These are phyloP conservation scores for Thunnus albacares DNA, from an alignment of 2,797 vertebrate species.

Conservation along the genomic window DNA sequence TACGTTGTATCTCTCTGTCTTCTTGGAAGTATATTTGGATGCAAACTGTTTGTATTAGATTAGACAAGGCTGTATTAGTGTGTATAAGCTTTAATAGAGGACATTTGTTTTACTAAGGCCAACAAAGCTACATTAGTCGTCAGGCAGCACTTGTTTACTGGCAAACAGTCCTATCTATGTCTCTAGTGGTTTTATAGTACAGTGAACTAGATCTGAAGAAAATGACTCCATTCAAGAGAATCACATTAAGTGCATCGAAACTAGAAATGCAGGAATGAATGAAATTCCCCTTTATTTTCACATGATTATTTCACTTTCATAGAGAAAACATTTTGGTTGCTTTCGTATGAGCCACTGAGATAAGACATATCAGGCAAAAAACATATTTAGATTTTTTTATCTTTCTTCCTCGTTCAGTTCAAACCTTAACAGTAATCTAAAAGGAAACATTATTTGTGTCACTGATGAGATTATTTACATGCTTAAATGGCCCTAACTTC, in stretches of 20 bases:
- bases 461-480: not conserved
- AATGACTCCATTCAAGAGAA: slow-evolving; percentile 23
- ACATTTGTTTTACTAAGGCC: slow-evolving; percentile 51
- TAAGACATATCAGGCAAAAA: not conserved
- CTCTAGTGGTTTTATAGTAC: not conserved
- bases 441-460: no score
- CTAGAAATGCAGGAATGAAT: no score
- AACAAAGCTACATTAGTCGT: slow-evolving; percentile 51
- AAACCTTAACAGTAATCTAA: not conserved
- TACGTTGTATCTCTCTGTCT: slow-evolving; percentile 37
- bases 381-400: no score
- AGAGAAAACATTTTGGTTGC: not conserved
- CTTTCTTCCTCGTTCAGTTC: not conserved
- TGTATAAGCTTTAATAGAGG: slow-evolving; percentile 48
- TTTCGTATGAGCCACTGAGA: not conserved
- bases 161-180: slow-evolving; percentile 29
- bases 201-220: not conserved
- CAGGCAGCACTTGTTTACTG: slow-evolving; percentile 39
- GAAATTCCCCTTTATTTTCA: not conserved
- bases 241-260: not conserved
- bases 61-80: slow-evolving; percentile 42
- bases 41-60: slow-evolving; percentile 61
- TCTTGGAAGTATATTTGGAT: slow-evolving; percentile 52
- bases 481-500: not conserved
- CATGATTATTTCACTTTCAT: not conserved